Conservation (phyloP, 2,797 vertebrate species). For the Enteromius trimaculatus region DNA sequence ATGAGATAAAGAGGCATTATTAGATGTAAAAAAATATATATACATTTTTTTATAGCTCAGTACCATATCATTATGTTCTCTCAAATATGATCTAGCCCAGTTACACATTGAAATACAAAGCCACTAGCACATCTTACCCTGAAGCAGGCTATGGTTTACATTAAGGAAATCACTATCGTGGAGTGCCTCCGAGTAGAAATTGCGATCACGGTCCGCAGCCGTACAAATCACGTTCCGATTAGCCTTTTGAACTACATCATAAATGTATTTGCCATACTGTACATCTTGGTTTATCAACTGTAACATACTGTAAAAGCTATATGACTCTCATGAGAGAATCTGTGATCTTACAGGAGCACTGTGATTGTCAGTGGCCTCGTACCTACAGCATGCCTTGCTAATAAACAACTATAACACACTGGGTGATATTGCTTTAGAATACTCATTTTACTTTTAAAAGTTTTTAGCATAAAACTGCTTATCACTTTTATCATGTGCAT, state of each 20-base stretch:
- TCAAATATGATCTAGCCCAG: background rate
- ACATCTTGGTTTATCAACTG: too few species aligned
- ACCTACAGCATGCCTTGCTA: background rate
- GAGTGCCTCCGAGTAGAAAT: too few species aligned
- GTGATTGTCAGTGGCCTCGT: background rate
- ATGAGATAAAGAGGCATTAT: background rate
- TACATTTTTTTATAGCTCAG: background rate
- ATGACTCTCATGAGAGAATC: background rate
- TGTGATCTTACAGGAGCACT: background rate
- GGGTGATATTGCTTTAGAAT: background rate
- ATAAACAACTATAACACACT: background rate
- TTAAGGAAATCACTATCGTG: too few species aligned
- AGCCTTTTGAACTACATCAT: background rate
- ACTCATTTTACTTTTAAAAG: background rate
- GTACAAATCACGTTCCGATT: too few species aligned
- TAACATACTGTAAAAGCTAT: background rate
- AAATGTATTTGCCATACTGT: too few species aligned
- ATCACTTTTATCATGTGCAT: background rate
- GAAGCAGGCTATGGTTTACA: background rate
- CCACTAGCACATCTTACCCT: background rate
- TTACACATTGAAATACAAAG: background rate
- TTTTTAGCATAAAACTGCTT: background rate
- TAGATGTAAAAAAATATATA: background rate
- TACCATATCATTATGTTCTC: background rate
- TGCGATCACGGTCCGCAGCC: too few species aligned